Evolutionary conservation across 2,797 vertebrate genomes (phyloP).

Genomic region (Acipenser oxyrinchus): DNA sequence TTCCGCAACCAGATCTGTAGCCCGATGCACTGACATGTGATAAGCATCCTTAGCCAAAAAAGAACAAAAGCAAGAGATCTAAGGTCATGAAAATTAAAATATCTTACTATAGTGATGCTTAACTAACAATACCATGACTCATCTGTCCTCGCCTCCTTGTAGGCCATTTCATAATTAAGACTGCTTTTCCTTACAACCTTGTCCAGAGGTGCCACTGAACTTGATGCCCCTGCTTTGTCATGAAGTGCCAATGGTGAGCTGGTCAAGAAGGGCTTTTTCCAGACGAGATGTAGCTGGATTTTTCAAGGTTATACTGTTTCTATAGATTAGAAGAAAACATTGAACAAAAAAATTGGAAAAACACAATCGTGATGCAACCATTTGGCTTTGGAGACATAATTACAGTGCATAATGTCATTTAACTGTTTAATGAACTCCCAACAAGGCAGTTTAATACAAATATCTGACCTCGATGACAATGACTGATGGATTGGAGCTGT

Average conservation of each 20-base stretch:
- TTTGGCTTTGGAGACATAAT: conserved; percentile 46
- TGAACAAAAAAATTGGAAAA: too few relatives aligned
- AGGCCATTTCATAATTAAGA: conserved; percentile 42
- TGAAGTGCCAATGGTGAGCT: background rate
- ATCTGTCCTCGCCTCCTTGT: conserved; percentile 33
- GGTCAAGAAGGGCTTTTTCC: background rate
- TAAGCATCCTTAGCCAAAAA: background rate
- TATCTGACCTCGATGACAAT: conserved; percentile 70
- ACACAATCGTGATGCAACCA: background rate
- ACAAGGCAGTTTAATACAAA: conserved; percentile 53
- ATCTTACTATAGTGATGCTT: background rate
- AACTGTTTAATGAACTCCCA: conserved; percentile 61
- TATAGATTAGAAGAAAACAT: conserved; percentile 6
- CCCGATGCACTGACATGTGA: too few relatives aligned
- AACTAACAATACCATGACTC: background rate
- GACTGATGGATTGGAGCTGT: conserved; percentile 65
- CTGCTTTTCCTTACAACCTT: conserved; percentile 22
- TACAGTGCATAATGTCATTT: conserved; percentile 50
- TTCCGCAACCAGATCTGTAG: too few relatives aligned
- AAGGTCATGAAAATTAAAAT: conserved; percentile 10
- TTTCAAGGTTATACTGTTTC: conserved; percentile 13
- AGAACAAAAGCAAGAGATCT: conserved; percentile 3
- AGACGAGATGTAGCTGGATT: background rate
- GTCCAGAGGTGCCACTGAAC: conserved; percentile 39
- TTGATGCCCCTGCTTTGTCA: conserved; percentile 14